A percentile compares a stretch with the other conserved stretches of the same genome.
These are phyloP conservation scores for Philereme vetulata DNA, from an alignment of 2,888 invertebrate species.

Conservation along the genomic window DNA sequence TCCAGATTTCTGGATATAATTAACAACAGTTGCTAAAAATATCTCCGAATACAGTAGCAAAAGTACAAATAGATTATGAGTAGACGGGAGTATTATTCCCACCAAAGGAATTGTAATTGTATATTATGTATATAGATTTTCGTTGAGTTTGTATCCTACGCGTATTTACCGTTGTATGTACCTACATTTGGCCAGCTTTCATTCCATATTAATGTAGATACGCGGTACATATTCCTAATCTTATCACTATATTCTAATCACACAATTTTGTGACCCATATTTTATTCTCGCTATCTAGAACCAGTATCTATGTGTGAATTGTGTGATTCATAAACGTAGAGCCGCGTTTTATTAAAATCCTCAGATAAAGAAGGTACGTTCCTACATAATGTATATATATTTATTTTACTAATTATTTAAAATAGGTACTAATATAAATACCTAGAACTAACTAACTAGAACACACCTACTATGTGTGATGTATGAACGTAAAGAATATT, in stretches of 20 bases:
- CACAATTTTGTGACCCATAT: constrained; percentile 28
- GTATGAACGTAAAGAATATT: no score
- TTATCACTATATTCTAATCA: constrained; percentile 27
- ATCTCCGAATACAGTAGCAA: constrained; percentile 23
- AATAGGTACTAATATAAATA: no score
- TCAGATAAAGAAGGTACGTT: no score
- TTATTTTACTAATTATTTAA: no score
- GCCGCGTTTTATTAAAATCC: no score
- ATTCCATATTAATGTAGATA: background rate
- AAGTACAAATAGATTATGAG: constrained; percentile 3
- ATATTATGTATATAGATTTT: background rate
- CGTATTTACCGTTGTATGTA: no score
- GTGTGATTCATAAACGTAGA: no score
- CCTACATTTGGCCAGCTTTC: background rate
- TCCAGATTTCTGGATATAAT: constrained; percentile 65
- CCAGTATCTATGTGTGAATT: background rate
- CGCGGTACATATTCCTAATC: constrained; percentile 23
- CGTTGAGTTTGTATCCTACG: background rate
- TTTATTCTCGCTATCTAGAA: constrained; percentile 6
- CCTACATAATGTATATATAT: no score
- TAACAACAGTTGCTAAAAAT: constrained; percentile 59
- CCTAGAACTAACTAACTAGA: no score
- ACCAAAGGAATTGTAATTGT: background rate
- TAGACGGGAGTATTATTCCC: constrained; percentile 10
- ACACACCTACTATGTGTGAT: no score